Conservation (phyloP, 2,888 invertebrate genomes). For the Sycophila texana region DNA sequence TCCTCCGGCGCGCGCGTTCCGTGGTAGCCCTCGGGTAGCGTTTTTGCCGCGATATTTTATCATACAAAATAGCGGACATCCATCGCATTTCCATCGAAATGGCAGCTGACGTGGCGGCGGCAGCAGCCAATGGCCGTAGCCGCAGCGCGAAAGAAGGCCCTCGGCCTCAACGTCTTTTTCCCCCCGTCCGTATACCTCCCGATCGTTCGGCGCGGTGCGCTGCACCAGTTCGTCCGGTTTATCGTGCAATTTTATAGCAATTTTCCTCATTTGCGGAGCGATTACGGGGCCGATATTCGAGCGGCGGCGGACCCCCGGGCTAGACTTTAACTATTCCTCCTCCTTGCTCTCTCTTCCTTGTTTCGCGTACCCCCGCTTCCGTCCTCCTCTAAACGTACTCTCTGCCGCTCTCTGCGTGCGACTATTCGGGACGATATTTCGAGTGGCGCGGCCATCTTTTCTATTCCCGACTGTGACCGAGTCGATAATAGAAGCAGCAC, state of each 20-base stretch:
- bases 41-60: constrained; percentile 71
- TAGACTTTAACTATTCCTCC: constrained; percentile 57
- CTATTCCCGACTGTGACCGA: constrained; percentile 59
- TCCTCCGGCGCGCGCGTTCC: constrained; percentile 15
- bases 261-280: constrained; percentile 72
- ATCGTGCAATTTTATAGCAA: constrained; percentile 74
- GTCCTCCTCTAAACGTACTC: background rate
- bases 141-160: constrained; percentile 25
- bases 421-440: constrained; percentile 55
- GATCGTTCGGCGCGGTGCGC: constrained; percentile 1
- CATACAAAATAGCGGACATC: constrained; percentile 72
- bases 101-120: constrained; percentile 68
- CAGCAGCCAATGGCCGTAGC: constrained; percentile 54
- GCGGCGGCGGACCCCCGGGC: constrained; percentile 56
- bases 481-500: constrained; percentile 62
- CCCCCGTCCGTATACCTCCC: background rate
- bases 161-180: constrained; percentile 26
- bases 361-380: background rate
- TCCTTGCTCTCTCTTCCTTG: constrained; percentile 7
- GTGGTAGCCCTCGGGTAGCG: constrained; percentile 54
- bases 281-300: constrained; percentile 66
- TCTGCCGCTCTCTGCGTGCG: constrained; percentile 24
- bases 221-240: constrained; percentile 65
- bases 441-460: constrained; percentile 55
- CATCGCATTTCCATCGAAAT: constrained; percentile 74